A percentile compares a stretch with the other conserved stretches of the same genome.
phyloP scores from a whole-genome alignment of 2,888 invertebrate genomes.

The Chymomyza amoena region DNA sequence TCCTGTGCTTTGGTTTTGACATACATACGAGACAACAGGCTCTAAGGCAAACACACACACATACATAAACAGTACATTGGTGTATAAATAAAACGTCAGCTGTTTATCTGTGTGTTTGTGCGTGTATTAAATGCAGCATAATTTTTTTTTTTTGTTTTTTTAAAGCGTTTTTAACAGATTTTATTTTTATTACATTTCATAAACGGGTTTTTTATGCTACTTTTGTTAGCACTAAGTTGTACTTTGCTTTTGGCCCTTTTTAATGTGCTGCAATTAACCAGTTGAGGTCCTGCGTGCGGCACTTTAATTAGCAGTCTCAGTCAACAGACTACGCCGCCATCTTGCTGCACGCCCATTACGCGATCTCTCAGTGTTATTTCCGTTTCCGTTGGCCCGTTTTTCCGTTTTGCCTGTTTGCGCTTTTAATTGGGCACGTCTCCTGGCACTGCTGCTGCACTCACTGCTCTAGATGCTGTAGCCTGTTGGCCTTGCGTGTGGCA shows the following conservation, averaged over 20 bases:
- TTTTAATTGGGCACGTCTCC: conserved; percentile 3
- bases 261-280: conserved; percentile 4
- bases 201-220: neutral
- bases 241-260: neutral
- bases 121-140: conserved; percentile 2
- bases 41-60: neutral
- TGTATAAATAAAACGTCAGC: neutral
- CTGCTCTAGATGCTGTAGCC: neutral
- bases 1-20: conserved; percentile 5
- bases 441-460: neutral
- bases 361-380: conserved; percentile 2
- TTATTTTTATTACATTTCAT: neutral
- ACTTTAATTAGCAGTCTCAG: conserved; percentile 13
- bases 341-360: neutral
- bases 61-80: neutral
- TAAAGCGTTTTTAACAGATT: neutral
- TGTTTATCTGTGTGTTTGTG: neutral
- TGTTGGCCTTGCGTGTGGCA: conserved; percentile 14
- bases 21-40: neutral
- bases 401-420: conserved; percentile 39
- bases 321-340: neutral
- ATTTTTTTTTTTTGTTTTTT: neutral
- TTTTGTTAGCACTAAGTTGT: neutral
- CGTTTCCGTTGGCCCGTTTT: conserved; percentile 8
- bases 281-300: neutral